Evolutionary conservation across 2,113 vertebrate genomes (phyloP), one percentile per base, ranked within the genome.

Genomic region (Phasianus colchicus): DNA sequence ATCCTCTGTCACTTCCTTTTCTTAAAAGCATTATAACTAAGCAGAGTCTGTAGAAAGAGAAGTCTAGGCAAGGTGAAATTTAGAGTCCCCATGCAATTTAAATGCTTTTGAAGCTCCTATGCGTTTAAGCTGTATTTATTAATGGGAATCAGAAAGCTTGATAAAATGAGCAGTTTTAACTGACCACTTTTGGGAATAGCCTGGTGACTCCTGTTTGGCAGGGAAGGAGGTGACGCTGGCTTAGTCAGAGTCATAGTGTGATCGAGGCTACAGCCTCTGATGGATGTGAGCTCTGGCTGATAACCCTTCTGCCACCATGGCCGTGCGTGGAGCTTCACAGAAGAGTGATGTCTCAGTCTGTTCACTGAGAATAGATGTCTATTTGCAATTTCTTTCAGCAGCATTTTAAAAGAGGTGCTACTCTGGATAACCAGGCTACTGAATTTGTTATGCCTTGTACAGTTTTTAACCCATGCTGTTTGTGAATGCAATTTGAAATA

Each of bases 1-100:
- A 58, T 58, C 58, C 18, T 74, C n/a, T 93, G 67, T 80, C 9
- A 55, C 77, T 83, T 94, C 47, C 10, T 73, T 63, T 73, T 80
- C 30, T 86, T 90, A 63, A 74, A 83, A 66, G 6, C 50, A 24
- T 58, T n/a, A 2, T 42, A 90, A 65, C 40, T 54, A 55, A 70
- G 47, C 30, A 61, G 54, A 54, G 38, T 17, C 17, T 20, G 3
- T 65, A 73, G 1, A 15, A 92, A 60, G 47, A 61, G 50, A 88
- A 80, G n/a, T 71, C 30, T 63, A 57, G 38, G 48, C 25, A 73
- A 79, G n/a, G 45, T 65, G 40, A 40, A 48, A 88, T 57, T 85
- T 61, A 40, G 36, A 57, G 17, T n/a, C 32, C 38, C 9, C 18
- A 3, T 36, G 21, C 38, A 86, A 88, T 86, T 54, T 24, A 52